Conservation (phyloP, 2,113 vertebrate genomes). For the Glareola pratincola region DNA sequence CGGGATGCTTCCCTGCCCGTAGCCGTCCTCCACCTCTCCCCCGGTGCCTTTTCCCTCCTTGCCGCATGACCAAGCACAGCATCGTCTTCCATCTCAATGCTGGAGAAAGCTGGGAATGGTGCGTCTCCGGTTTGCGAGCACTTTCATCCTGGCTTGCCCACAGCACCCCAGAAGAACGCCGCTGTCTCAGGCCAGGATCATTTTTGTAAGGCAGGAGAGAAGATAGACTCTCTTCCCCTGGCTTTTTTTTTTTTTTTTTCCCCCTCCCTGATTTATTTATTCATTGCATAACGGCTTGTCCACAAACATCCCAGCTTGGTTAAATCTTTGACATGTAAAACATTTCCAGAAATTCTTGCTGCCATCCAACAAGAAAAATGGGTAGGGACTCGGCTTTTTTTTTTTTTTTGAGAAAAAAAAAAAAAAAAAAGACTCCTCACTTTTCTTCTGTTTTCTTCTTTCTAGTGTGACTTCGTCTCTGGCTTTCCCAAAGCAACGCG, state of each 20-base stretch:
- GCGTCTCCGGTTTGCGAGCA: fast-evolving
- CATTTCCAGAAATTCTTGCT: constrained; percentile 31
- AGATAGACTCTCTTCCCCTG: background rate
- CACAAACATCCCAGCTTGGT: constrained; percentile 37
- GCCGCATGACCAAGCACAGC: fast-evolving
- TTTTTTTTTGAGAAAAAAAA: background rate
- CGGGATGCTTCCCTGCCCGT: background rate
- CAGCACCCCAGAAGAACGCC: background rate
- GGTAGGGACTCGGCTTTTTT: background rate
- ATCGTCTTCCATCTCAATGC: fast-evolving
- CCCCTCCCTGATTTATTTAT: constrained; percentile 44
- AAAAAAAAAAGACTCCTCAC: background rate
- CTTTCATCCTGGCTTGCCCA: background rate
- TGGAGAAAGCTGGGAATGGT: fast-evolving
- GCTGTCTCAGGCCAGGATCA: background rate
- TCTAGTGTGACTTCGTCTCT: background rate
- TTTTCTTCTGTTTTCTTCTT: constrained; percentile 12
- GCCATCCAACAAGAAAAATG: constrained; percentile 32
- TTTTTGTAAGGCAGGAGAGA: background rate
- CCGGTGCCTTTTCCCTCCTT: background rate
- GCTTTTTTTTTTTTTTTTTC: background rate
- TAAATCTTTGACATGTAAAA: constrained; percentile 34
- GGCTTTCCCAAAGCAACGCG: background rate
- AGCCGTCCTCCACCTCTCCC: background rate
- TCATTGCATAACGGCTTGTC: background rate